phyloP scores from a whole-genome alignment of 2,888 invertebrate genomes.

The Biston stratarius region DNA sequence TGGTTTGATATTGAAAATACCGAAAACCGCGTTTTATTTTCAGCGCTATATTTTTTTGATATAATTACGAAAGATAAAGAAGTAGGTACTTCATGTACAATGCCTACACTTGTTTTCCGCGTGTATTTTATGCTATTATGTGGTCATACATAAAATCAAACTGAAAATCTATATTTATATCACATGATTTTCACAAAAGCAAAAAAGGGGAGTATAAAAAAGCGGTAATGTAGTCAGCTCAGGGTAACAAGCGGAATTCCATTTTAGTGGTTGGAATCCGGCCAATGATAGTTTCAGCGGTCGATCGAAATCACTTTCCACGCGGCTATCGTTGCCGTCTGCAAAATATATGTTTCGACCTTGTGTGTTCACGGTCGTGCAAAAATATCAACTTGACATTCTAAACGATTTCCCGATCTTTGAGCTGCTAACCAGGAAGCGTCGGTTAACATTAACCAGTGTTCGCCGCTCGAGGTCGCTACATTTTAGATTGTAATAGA shows the following conservation, averaged over 20 bases:
- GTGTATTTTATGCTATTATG: not conserved
- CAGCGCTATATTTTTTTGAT: not conserved
- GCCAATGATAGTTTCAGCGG: conserved; percentile 65
- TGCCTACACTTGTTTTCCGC: not conserved
- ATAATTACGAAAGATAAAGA: not conserved
- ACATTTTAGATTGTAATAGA: conserved; percentile 53
- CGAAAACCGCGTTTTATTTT: conserved; percentile 24
- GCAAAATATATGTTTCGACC: conserved; percentile 73
- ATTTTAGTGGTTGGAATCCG: conserved; percentile 65
- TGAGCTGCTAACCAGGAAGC: conserved; percentile 82
- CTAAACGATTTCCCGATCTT: conserved; percentile 83
- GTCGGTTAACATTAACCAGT: conserved; percentile 74
- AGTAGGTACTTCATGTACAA: not conserved
- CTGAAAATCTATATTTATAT: not conserved
- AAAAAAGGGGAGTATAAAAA: conserved; percentile 5
- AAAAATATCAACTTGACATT: conserved; percentile 85
- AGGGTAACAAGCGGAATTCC: conserved; percentile 32
- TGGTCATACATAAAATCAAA: not conserved
- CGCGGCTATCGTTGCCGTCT: conserved; percentile 71
- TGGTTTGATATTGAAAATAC: conserved; percentile 41
- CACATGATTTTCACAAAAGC: conserved; percentile 1
- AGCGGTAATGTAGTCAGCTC: conserved; percentile 12
- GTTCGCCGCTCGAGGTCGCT: conserved; percentile 68
- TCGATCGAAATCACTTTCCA: conserved; percentile 82
- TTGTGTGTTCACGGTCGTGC: conserved; percentile 81